Percentiles rank a stretch among this genome's conserved stretches.
Evolutionary conservation across 2,797 vertebrate genomes (phyloP).

Genomic region (Ibycter americanus): DNA sequence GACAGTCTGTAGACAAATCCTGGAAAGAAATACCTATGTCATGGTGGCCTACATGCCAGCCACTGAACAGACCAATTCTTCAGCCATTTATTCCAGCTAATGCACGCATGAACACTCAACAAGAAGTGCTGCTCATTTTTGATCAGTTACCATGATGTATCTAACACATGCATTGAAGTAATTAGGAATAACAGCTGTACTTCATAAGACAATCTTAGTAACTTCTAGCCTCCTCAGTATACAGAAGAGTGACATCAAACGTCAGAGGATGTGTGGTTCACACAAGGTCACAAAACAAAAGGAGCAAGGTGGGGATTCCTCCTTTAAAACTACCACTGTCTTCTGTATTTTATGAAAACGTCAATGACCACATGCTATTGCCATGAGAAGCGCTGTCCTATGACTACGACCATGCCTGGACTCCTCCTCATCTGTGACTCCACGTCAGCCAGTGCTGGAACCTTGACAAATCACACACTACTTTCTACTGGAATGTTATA

Average conservation of each 20-base stretch:
- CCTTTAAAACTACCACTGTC: neutral
- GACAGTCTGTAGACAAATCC: neutral
- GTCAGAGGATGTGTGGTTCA: neutral
- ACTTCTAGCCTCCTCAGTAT: neutral
- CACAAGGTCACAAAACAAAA: neutral
- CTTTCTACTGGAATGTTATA: neutral
- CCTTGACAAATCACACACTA: neutral
- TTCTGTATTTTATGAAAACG: neutral
- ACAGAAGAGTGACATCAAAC: neutral
- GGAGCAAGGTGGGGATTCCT: neutral
- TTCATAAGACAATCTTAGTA: neutral
- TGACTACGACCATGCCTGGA: neutral
- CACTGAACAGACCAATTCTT: neutral
- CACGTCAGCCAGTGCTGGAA: neutral
- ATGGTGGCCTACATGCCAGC: neutral
- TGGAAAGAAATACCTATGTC: neutral
- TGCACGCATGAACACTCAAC: neutral
- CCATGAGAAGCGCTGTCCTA: neutral
- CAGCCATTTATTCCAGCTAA: neutral
- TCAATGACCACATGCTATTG: fast-evolving
- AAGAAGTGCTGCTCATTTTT: neutral
- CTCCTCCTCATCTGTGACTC: neutral
- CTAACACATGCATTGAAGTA: neutral
- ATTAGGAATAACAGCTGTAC: neutral
- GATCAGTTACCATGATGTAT: fast-evolving